Evolutionary conservation across 2,113 vertebrate genomes (phyloP), one percentile per base, ranked within the genome.

Genomic region (Glaucomys volans): DNA sequence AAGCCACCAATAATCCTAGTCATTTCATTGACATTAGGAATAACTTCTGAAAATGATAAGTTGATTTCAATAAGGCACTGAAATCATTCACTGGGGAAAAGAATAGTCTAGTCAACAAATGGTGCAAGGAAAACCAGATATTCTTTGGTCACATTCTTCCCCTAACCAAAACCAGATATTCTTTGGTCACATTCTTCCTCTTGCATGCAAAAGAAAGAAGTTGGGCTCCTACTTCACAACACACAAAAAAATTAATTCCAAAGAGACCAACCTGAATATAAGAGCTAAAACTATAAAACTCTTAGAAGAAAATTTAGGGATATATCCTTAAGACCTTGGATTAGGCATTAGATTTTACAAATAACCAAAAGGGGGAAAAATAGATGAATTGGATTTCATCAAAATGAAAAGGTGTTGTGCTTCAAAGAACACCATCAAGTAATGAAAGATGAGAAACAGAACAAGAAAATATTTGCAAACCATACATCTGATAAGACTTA

Each of bases 1-100:
- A 8, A 80, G 42, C 37, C 79, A 91, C 8, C 8, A 94, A 81
- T 72, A 87, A 87, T 91, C 91, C 47, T 72, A 77, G 54, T 85
- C 42, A 67, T 84, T 62, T 84, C 85, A 81, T 7, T 88, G 42
- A 88, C 14, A 52, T 75, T 81, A 87, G 18, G 9, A 71, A 93
- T 81, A 91, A 67, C 32, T 77, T 59, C 67, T 44, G 40, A 91
- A 14, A n/a, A 26, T 64, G 81, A 74, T 4, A 12, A 40, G 44
- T 3, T 79, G 26, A 42, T 76, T 72, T 71, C 50, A 92, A 44
- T 30, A 71, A 44, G 28, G 24, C 57, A 71, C n/a, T n/a, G 37
- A 90, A 80, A 72, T 50, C 87, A 52, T 52, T 96, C 44, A 90
- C 1, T 17, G 20, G 62, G 40, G 44, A 75, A 89, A 89, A 88